A percentile compares a stretch with the other conserved stretches of the same genome.
Conservation (phyloP, 2,888 invertebrate genomes). For the Gymnosoma rotundatum region DNA sequence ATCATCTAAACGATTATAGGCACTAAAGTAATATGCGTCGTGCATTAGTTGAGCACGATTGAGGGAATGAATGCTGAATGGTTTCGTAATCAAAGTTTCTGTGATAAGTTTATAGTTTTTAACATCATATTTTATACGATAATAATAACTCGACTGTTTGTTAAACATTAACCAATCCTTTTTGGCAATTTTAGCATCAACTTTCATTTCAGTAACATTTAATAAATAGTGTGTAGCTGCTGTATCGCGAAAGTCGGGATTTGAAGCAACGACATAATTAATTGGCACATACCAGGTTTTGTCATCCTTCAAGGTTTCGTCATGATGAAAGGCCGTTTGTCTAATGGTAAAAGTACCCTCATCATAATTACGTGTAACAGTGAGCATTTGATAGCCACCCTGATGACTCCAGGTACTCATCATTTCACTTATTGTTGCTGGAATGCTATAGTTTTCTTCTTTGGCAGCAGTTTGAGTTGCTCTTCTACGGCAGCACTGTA, state of each 20-base stretch:
- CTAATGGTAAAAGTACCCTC: conserved; percentile 82
- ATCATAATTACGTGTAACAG: conserved; percentile 82
- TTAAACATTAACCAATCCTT: conserved; percentile 80
- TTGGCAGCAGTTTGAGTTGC: not conserved
- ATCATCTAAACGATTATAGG: conserved; percentile 74
- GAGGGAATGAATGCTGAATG: not conserved
- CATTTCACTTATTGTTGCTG: not conserved
- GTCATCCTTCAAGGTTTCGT: conserved; percentile 45
- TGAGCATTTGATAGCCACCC: not conserved
- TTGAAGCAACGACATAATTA: conserved; percentile 76
- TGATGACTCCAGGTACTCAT: not conserved
- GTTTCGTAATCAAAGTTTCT: not conserved
- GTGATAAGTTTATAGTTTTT: conserved; percentile 83
- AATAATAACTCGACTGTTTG: conserved; percentile 82
- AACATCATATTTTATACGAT: conserved; percentile 88
- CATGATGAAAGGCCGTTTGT: conserved; percentile 81
- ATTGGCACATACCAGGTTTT: conserved; percentile 78
- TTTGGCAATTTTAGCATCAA: conserved; percentile 57
- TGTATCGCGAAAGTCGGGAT: conserved; percentile 78
- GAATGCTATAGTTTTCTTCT: not conserved
- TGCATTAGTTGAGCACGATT: not conserved
- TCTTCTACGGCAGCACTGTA: not conserved
- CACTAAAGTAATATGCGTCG: conserved; percentile 75
- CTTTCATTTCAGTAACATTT: conserved; percentile 43
- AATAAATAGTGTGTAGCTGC: conserved; percentile 76